Evolutionary conservation across 2,888 invertebrate genomes (phyloP), one percentile per base, ranked within the genome.

Genomic region (Pherbina coryleti): DNA sequence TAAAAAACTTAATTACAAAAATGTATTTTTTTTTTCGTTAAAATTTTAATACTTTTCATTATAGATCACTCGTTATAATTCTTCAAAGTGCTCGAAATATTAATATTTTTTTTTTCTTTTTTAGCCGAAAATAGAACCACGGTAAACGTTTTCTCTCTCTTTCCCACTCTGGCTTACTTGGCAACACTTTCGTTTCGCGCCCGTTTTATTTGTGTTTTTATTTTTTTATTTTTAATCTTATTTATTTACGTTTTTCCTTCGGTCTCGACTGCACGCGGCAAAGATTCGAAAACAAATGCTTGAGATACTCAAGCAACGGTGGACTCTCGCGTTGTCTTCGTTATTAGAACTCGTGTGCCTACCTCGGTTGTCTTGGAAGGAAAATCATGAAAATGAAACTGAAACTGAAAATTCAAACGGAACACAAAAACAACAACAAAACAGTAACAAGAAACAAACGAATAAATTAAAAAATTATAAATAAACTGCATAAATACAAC

Each of bases 281-380:
- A 85, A 85, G 85, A 84, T 84, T 88, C 85, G 84, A 84, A 83
- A 84, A 83, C 85, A 85, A 87, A 86, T 87, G 86, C 82, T 79
- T 81, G 49, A 25, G 80, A 79, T 78, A 67, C 79, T 60, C 66
- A 8, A 22, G 55, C 55, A 28, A 22, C 4, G 25, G 14, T 22
- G 19, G 55, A 37, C 31, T 19, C 28, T 66, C 64, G 9, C 19
- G 75, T 53, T 79, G 79, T 81, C 79, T 83, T 82, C 83, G 83
- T 79, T 57, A 81, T 81, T 81, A 80, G 82, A 83, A 82, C 81
- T 83, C 34, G 82, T 80, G 80, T 77, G 82, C 44, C 55, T 77
- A 81, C 44, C 55, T 69, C 62, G 70, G 74, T 79, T 71, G 69
- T 53, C 49, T 51, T 62, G 78, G 71, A 37, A 75, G 81, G 53